These are phyloP conservation scores for Tethya wilhelma DNA, from an alignment of 37 sponge, comb jelly and placozoan species.

Conservation along the genomic window DNA sequence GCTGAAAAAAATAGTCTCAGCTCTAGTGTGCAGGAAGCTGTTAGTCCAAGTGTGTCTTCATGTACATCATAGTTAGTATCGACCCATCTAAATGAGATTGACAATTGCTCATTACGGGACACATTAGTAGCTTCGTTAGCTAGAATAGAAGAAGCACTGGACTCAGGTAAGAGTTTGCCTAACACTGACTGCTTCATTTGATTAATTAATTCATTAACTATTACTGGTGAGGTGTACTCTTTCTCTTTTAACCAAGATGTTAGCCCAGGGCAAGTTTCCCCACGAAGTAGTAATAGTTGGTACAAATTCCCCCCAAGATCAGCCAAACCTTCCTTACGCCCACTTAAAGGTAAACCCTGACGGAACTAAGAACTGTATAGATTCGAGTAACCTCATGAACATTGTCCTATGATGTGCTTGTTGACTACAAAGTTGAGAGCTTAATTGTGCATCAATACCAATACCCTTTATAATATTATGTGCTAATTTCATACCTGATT, in stretches of 20 bases:
- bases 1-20: constrained; percentile 18
- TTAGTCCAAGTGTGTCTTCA: constrained; percentile 42
- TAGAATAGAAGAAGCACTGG: constrained; percentile 11
- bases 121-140: constrained; percentile 62
- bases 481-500: constrained; percentile 1
- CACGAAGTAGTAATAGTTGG: constrained; percentile 36
- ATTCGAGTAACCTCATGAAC: constrained; percentile 37
- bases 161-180: constrained; percentile 12
- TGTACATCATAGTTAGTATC: constrained; percentile 33
- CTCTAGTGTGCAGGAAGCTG: too few species aligned
- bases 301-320: constrained; percentile 42
- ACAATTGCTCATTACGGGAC: constrained; percentile 41
- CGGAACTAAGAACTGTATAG: constrained; percentile 34
- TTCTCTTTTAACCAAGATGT: constrained; percentile 30
- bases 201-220: constrained; percentile 46
- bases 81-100: constrained; percentile 51
- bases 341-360: constrained; percentile 48
- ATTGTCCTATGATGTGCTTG: constrained; percentile 27
- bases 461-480: neutral
- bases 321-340: constrained; percentile 32
- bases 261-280: constrained; percentile 13
- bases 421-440: constrained; percentile 31
- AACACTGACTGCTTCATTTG: constrained; percentile 22
- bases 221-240: constrained; percentile 45
- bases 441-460: constrained; percentile 27